Base-by-base conservation (phyloP, 2,797 vertebrate genomes). In the Falco concolor region DNA sequence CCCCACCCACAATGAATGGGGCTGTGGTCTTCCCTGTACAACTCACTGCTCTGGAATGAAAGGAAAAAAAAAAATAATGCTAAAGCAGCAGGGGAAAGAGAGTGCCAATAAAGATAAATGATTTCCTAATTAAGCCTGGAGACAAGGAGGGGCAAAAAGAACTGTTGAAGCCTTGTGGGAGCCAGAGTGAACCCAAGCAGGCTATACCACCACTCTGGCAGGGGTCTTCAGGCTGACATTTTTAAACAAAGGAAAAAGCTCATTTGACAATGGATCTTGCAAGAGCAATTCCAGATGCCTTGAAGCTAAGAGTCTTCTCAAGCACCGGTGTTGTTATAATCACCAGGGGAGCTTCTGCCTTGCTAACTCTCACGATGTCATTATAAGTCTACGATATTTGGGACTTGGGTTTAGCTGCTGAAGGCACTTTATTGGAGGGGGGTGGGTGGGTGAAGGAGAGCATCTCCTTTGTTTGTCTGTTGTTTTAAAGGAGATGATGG, bases 111-210 rank as follows among this genome's bases (percentile, higher is more conserved):
- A 86, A 93, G 96, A 97, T 95, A 97, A 96, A 97, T 95, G 87
- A 97, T 96, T 97, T 96, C 96, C 89, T 97, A 97, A 97, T 96
- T 96, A 92, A 93, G 96, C 95, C 96, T 96, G 96, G 96, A 96
- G 96, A 96, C 96, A 93, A 96, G 96, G 96, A 96, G 93, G 92
- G 95, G 95, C 93, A 93, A 69, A 94, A 75, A 96, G 95, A 91
- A 77, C 92, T 91, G 95, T 22, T 83, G 78, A 95, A 97, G 91
- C 91, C 87, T 97, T 96, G 96, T 95, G 96, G 94, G 96, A 97
- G 96, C 91, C 96, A 93, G 90, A 83, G 95, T 89, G 92, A 96
- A 85, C 92, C 93, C 84, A 91, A 90, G 96, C 89, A 95, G 91
- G 76, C 95, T 96, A 95, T 96, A 97, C 96, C 95, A 96, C 96